phyloP scores from a whole-genome alignment of 2,888 invertebrate species.

The Periphyllus acericola region DNA sequence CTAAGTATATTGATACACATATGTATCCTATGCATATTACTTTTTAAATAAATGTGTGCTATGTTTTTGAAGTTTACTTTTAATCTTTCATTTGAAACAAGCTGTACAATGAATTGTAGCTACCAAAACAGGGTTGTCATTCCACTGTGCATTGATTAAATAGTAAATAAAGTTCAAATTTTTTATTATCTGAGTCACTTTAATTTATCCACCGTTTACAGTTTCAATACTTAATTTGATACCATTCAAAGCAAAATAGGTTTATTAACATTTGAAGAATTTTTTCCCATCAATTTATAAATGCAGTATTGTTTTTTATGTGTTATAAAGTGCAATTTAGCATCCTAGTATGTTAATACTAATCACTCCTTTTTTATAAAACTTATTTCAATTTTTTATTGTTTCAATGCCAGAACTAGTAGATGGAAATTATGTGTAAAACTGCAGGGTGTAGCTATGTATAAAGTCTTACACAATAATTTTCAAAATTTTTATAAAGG shows the following conservation, averaged over 20 bases:
- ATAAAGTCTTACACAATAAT: conserved; percentile 20
- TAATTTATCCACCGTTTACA: not conserved
- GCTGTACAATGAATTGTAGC: conserved; percentile 16
- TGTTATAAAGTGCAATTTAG: conserved; percentile 9
- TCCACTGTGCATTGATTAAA: conserved; percentile 52
- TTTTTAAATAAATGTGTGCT: not conserved
- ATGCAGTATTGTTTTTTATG: conserved; percentile 34
- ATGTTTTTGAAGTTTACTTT: not conserved
- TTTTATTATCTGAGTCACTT: conserved; percentile 11
- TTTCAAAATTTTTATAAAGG: not conserved
- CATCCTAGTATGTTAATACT: not conserved
- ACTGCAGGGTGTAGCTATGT: not conserved
- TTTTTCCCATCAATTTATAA: not conserved
- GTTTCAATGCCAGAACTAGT: conserved; percentile 11
- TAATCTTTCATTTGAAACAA: not conserved
- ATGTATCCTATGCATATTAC: not conserved
- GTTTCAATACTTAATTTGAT: not conserved
- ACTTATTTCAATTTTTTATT: not conserved
- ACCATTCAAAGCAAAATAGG: not conserved
- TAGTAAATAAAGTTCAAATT: conserved; percentile 35
- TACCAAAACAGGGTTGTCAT: conserved; percentile 33
- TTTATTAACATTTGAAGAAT: not conserved
- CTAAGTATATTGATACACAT: not conserved
- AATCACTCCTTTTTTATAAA: conserved; percentile 21
- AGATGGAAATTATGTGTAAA: not conserved